Base-by-base conservation (phyloP, 2,797 vertebrate species). In the Acridotheres tristis region DNA sequence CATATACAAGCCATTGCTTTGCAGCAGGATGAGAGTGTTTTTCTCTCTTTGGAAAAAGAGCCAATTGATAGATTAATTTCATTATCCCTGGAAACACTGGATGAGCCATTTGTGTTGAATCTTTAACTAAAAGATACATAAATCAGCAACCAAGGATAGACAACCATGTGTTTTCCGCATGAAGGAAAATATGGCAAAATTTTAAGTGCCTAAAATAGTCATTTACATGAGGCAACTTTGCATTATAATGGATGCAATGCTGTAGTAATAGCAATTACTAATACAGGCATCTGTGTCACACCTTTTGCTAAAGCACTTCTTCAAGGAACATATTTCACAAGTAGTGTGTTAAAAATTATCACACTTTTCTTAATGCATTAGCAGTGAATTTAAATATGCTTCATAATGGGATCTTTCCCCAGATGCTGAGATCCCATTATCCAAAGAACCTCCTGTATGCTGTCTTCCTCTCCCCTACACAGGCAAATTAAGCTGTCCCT, bases 81-180 rank as follows among this genome's bases (percentile, higher is more conserved):
- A 50, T 90, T 94, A 79, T 73, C 67, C 53, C 25, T 88, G 57
- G 47, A 88, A 93, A 83, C 38, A 73, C 43, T 77, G 55, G 36
- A 36, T 76, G 38, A 87, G 29, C 27, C 40, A 32, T 90, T 88
- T 90, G 47, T 78, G 58, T 85, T 94, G 76, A 88, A 69, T 86
- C 53, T 85, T 94, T 94, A 93, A 87, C 80, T 42, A 45, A 88
- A 94, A 91, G 29, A 38, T 67, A 73, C 73, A 85, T 75, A 90
- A 89, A 67, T 87, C 57, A 36, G 63, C 34, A 74, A 38, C 23
- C 38, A 73, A 82, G 74, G 53, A 74, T 7, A 73, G 67, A 26
- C 20, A 65, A 16, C 19, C 53, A 14, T 50, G 54, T 38, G 17
- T 42, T 76, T 94, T 82, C 76, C 16, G 1, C 34, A 77, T 34